Conservation (phyloP, 1,140 invertebrate genomes). For the Thaumetopoea pityocampa region DNA sequence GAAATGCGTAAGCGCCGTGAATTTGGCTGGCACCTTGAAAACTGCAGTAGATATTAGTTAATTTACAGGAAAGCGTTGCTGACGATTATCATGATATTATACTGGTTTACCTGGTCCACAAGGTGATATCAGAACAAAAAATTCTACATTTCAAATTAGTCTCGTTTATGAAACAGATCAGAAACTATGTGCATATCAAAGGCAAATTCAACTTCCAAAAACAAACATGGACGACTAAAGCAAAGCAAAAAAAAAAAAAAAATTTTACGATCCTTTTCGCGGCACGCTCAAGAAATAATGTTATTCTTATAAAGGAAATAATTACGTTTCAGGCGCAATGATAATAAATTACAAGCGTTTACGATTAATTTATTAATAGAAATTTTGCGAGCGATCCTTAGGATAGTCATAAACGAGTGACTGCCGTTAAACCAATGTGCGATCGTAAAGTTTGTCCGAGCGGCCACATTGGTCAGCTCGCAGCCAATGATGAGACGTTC, state of each 20-base stretch:
- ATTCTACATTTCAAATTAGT: no score
- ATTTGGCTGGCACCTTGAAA: no score
- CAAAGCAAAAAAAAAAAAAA: neutral
- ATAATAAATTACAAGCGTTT: conserved; percentile 65
- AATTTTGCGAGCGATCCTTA: conserved; percentile 69
- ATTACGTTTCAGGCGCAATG: conserved; percentile 58
- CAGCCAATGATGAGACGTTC: conserved; percentile 51
- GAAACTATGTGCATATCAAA: conserved; percentile 1
- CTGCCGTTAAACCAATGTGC: conserved; percentile 49
- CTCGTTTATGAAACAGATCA: no score
- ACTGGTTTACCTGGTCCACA: no score
- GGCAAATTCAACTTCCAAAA: neutral
- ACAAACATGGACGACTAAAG: no score
- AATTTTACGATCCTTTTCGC: conserved; percentile 1
- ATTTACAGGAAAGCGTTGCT: no score
- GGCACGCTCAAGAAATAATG: conserved; percentile 38
- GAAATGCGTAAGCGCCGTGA: no score
- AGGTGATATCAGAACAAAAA: no score
- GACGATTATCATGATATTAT: no score
- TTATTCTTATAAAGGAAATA: conserved; percentile 70
- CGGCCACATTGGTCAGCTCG: conserved; percentile 47
- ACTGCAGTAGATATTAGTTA: no score
- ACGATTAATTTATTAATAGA: conserved; percentile 74
- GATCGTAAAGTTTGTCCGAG: conserved; percentile 57
- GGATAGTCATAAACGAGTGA: conserved; percentile 64